These are phyloP conservation scores for Drosophila willistoni DNA, from an alignment of 1,140 invertebrate species.

Conservation along the genomic window DNA sequence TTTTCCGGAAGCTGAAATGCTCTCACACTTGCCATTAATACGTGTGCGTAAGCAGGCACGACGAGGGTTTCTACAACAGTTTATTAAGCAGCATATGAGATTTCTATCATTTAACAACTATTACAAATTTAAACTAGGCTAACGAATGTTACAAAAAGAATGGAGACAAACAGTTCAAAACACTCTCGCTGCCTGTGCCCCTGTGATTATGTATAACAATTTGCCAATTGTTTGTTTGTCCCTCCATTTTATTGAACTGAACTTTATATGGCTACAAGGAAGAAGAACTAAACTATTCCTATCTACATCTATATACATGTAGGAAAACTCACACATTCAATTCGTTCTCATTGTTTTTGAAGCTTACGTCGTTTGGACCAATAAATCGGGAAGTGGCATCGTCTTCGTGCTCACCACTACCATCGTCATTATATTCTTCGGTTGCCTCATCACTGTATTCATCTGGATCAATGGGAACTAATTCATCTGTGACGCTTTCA, in stretches of 20 bases:
- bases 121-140: no score
- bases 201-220: neutral
- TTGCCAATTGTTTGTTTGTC: neutral
- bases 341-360: neutral
- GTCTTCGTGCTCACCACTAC: neutral
- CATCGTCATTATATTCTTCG: neutral
- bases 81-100: no score
- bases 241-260: neutral
- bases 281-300: neutral
- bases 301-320: no score
- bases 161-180: no score
- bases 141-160: no score
- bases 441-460: neutral
- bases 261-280: constrained; percentile 7
- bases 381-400: no score
- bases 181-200: no score
- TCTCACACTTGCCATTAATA: neutral
- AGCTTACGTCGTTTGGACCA: no score
- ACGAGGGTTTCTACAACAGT: neutral
- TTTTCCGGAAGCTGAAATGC: neutral
- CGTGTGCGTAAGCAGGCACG: neutral
- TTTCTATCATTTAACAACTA: no score
- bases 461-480: neutral
- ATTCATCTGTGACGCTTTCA: neutral
- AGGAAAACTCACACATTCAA: neutral